These are phyloP conservation scores for Gryon sp. DNA, from an alignment of 1,140 invertebrate species.

Conservation along the genomic window DNA sequence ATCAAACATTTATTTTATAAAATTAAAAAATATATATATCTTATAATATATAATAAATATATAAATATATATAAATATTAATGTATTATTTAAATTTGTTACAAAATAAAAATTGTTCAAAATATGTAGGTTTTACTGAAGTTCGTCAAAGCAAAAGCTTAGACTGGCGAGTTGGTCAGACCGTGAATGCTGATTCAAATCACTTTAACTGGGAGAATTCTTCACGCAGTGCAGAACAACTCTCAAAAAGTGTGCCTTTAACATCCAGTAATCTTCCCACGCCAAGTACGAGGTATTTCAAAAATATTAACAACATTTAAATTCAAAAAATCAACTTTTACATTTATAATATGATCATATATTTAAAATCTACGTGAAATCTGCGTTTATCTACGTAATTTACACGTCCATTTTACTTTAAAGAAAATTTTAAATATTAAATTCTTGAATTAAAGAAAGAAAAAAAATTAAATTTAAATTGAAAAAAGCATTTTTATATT, in stretches of 20 bases:
- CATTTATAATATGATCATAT: no score
- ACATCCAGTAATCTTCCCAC: constrained; percentile 69
- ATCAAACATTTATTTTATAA: background rate
- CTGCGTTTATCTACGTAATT: no score
- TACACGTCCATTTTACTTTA: no score
- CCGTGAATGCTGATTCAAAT: constrained; percentile 65
- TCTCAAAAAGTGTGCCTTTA: constrained; percentile 71
- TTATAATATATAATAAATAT: no score
- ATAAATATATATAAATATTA: no score
- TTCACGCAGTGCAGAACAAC: constrained; percentile 74
- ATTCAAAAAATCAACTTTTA: no score
- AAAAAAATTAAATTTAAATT: no score
- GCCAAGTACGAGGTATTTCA: constrained; percentile 75
- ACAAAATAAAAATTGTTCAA: background rate
- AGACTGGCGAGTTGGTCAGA: constrained; percentile 73
- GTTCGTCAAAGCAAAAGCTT: constrained; percentile 75
- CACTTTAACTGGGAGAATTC: constrained; percentile 69
- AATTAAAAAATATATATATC: background rate
- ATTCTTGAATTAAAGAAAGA: no score
- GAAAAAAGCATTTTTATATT: no score
- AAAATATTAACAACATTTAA: no score
- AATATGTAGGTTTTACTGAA: constrained; percentile 60
- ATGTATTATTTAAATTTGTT: background rate
- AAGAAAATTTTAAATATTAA: no score
- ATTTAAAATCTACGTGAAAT: no score